phyloP scores from a whole-genome alignment of 2,888 invertebrate species.

The Spisula solida region DNA sequence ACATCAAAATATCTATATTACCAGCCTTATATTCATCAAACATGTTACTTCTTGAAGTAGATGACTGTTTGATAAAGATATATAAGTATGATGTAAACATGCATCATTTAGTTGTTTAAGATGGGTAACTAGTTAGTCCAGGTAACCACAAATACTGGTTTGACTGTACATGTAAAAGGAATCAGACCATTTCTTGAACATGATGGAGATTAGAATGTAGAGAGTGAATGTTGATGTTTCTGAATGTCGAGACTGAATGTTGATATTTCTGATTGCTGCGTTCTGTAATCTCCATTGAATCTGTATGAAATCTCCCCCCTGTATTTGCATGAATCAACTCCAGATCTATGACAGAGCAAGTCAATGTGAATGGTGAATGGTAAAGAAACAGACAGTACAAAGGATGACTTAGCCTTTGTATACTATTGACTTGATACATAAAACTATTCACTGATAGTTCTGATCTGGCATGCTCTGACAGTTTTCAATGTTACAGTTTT shows the following conservation, averaged over 20 bases:
- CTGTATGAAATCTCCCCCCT: not conserved
- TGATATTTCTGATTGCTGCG: not conserved
- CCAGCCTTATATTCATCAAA: too few relatives aligned
- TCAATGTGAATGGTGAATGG: not conserved
- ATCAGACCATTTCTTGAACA: too few relatives aligned
- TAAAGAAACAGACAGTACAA: not conserved
- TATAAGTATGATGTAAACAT: too few relatives aligned
- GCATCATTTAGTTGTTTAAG: too few relatives aligned
- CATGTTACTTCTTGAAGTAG: too few relatives aligned
- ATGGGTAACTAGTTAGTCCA: too few relatives aligned
- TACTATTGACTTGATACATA: not conserved
- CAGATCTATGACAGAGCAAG: not conserved
- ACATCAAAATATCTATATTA: too few relatives aligned
- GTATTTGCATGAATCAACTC: not conserved
- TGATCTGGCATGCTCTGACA: not conserved
- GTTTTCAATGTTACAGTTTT: constrained; percentile 7
- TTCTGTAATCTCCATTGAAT: constrained; percentile 6
- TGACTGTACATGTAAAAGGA: too few relatives aligned
- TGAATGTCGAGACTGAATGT: not conserved
- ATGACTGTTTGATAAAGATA: too few relatives aligned
- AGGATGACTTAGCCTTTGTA: not conserved
- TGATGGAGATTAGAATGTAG: too few relatives aligned
- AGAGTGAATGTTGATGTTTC: not conserved
- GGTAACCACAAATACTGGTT: too few relatives aligned
- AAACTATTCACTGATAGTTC: not conserved